Evolutionary conservation across 2,113 vertebrate genomes (phyloP).

Genomic region (Anas platyrhynchos): DNA sequence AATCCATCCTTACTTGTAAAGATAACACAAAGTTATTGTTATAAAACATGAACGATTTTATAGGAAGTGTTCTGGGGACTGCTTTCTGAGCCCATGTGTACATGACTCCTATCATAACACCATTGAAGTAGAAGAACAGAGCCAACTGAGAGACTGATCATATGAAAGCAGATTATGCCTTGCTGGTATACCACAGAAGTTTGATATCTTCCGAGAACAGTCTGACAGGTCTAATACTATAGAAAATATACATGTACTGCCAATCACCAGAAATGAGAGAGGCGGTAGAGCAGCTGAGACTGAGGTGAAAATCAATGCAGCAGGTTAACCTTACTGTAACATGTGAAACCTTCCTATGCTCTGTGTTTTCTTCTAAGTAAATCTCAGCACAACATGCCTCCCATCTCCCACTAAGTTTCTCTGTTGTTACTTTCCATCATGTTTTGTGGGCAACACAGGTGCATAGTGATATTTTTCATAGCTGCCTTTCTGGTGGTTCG

Average conservation of each 20-base stretch:
- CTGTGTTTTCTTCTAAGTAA: background rate
- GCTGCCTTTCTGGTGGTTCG: background rate
- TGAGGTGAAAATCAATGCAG: background rate
- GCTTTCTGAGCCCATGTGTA: background rate
- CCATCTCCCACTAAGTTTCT: background rate
- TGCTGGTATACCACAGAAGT: background rate
- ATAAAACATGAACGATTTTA: background rate
- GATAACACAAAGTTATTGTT: background rate
- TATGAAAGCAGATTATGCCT: background rate
- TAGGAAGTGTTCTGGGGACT: background rate
- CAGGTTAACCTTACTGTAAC: background rate
- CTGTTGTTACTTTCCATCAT: background rate
- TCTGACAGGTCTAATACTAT: background rate
- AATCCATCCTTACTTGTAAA: background rate
- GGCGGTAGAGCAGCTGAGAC: background rate
- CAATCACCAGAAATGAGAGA: background rate
- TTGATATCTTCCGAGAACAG: background rate
- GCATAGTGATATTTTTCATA: background rate
- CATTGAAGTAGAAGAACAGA: background rate
- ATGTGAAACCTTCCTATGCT: background rate
- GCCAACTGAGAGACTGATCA: background rate
- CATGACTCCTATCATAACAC: background rate
- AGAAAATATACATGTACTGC: background rate
- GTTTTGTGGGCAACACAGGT: background rate
- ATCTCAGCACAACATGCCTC: background rate